These are phyloP conservation scores for Atta colombica DNA, from an alignment of 1,140 invertebrate genomes.

Conservation along the genomic window DNA sequence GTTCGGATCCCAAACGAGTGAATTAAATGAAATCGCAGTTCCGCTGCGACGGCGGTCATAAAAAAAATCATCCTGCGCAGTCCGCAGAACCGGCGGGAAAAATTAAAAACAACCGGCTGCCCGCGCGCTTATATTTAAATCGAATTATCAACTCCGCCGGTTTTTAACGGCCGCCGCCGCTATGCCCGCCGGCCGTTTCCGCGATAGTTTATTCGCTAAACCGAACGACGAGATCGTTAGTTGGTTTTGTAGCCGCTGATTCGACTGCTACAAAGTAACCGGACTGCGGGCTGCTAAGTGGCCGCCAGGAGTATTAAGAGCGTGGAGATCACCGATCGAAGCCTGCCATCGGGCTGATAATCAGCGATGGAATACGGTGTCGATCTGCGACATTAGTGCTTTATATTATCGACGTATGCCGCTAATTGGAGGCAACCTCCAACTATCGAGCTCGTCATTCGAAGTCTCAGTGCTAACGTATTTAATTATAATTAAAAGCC, in stretches of 20 bases:
- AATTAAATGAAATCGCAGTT: constrained; percentile 50
- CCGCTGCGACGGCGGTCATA: constrained; percentile 15
- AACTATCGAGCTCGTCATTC: constrained; percentile 28
- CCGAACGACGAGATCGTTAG: constrained; percentile 52
- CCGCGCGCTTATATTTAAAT: constrained; percentile 49
- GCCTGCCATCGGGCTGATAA: constrained; percentile 36
- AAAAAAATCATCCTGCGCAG: constrained; percentile 13
- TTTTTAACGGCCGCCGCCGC: constrained; percentile 38
- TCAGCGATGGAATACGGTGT: constrained; percentile 60
- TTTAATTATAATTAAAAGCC: constrained; percentile 55
- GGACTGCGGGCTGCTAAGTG: constrained; percentile 31
- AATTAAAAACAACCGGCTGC: constrained; percentile 38
- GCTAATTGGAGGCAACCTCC: constrained; percentile 57
- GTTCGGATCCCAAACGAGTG: constrained; percentile 43
- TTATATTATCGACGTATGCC: constrained; percentile 56
- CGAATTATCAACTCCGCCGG: constrained; percentile 49
- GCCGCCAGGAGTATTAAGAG: constrained; percentile 29
- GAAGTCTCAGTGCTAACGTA: neutral
- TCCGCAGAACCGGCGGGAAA: constrained; percentile 12
- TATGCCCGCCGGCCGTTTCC: constrained; percentile 1
- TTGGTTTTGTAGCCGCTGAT: constrained; percentile 8
- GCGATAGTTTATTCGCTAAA: constrained; percentile 59
- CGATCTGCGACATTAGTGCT: constrained; percentile 58
- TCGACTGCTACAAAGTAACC: constrained; percentile 39
- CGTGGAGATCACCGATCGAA: constrained; percentile 32